Conservation (phyloP, 2,888 invertebrate species). For the Drosophila helvetica region DNA sequence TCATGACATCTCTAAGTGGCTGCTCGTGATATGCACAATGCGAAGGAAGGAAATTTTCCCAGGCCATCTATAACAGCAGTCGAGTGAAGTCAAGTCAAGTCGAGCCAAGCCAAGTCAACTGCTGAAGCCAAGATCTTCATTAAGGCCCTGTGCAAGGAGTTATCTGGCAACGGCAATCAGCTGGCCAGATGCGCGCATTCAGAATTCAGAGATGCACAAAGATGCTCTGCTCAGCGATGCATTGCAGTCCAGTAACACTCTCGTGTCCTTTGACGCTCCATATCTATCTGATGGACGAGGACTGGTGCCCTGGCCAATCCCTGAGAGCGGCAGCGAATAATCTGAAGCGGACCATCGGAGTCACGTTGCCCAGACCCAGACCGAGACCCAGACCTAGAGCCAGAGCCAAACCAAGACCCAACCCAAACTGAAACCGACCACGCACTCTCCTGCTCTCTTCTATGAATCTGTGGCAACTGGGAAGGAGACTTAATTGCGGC, state of each 20-base stretch:
- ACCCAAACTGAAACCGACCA: not conserved
- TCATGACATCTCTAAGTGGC: constrained; percentile 56
- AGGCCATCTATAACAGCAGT: constrained; percentile 39
- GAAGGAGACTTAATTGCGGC: constrained; percentile 70
- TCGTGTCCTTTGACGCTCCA: not conserved
- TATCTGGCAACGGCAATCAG: constrained; percentile 42
- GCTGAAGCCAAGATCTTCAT: constrained; percentile 61
- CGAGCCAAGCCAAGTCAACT: too few relatives aligned
- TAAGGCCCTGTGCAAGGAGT: constrained; percentile 40
- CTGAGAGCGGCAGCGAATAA: constrained; percentile 57
- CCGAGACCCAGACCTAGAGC: too few relatives aligned
- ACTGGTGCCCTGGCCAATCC: constrained; percentile 32
- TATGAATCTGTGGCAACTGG: constrained; percentile 63
- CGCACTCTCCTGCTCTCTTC: not conserved
- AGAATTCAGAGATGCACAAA: not conserved
- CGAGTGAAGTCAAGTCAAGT: too few relatives aligned
- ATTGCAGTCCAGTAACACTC: constrained; percentile 45
- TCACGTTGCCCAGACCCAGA: constrained; percentile 65
- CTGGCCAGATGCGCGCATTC: constrained; percentile 41
- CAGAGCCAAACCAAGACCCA: not conserved
- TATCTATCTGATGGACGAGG: constrained; percentile 44
- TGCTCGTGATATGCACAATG: constrained; percentile 55
- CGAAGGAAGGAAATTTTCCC: constrained; percentile 53
- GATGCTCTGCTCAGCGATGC: not conserved
- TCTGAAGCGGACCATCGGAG: constrained; percentile 77